Base-by-base conservation (phyloP, 2,888 invertebrate species). In the Mimumesa dahlbomi region DNA sequence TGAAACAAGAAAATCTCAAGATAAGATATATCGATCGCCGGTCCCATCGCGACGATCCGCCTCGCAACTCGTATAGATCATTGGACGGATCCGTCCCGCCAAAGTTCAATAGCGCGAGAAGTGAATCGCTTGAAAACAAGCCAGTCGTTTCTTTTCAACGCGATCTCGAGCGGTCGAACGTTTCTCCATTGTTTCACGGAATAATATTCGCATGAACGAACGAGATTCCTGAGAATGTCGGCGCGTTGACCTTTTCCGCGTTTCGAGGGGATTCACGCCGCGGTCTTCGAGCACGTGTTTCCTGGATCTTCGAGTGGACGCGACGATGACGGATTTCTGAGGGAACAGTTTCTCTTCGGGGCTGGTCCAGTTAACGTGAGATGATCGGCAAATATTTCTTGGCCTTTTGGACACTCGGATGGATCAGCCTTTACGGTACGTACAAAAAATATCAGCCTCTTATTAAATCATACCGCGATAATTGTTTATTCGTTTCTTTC, bases 321-420 rank as follows among this genome's bases (percentile, higher is more conserved):
- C 34, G 25, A 45, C 42, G 45, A 76, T 43, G 54, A 59, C 79
- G 73, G 66, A 77, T 31, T 69, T 82, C 62, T 82, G 72, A 78
- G 48, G 48, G 46, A 38, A 75, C 31, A 40, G 18, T 21, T 56
- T 43, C 34, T 13, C 29, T 45, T 38, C 38, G 65, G 61, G 63
- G 71, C 70, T 64, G 72, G 58, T 57, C 45, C 66, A 72, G 45
- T 56, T n/a, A 67, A 66, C 82, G 83, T 85, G 88, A 84, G 85
- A 89, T 89, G 89, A 85, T 86, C 75, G 81, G 83, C 83, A 87
- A 87, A 85, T 61, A 85, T 70, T 58, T 86, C 31, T 72, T 86
- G 49, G 75, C 82, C 70, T 77, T 87, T 77, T 88, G 85, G 83
- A 85, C 88, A 77, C 77, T 87, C 77, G 84, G 82, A 74, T 87